phyloP scores from a whole-genome alignment of 2,797 vertebrate species.

The Cyclura pinguis region DNA sequence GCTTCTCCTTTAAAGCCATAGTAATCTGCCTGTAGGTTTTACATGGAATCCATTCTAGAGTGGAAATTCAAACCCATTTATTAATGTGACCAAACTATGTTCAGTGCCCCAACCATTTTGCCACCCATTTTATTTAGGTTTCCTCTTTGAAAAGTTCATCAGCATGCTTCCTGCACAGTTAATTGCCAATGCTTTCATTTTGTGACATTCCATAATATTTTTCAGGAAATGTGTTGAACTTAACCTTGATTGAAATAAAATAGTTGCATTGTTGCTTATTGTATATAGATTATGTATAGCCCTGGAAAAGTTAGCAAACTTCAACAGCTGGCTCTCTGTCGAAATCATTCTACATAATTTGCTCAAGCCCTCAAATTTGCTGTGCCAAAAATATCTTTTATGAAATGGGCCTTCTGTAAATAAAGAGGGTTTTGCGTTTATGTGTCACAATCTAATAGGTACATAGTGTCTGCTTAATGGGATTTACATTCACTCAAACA shows the following conservation, averaged over 20 bases:
- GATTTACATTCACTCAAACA: conserved; percentile 86
- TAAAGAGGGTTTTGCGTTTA: conserved; percentile 75
- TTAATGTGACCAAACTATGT: not conserved
- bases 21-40: not conserved
- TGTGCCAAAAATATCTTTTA: conserved; percentile 72
- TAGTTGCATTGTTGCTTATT: not conserved
- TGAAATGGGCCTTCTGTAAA: conserved; percentile 72
- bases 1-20: not conserved
- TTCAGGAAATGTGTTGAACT: not conserved
- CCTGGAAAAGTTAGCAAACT: not conserved
- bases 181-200: not conserved
- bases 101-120: not conserved
- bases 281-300: not conserved
- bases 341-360: conserved; percentile 64
- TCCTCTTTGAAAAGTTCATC: not conserved
- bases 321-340: not conserved
- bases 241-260: not conserved
- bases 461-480: conserved; percentile 83
- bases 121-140: not conserved
- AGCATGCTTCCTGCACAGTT: not conserved
- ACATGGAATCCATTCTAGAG: not conserved
- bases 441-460: conserved; percentile 81
- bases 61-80: not conserved
- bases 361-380: conserved; percentile 66
- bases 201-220: not conserved